Percentiles rank a stretch among this genome's conserved stretches.
Conservation (phyloP, 2,888 invertebrate genomes). For the Flexamia atlantica region DNA sequence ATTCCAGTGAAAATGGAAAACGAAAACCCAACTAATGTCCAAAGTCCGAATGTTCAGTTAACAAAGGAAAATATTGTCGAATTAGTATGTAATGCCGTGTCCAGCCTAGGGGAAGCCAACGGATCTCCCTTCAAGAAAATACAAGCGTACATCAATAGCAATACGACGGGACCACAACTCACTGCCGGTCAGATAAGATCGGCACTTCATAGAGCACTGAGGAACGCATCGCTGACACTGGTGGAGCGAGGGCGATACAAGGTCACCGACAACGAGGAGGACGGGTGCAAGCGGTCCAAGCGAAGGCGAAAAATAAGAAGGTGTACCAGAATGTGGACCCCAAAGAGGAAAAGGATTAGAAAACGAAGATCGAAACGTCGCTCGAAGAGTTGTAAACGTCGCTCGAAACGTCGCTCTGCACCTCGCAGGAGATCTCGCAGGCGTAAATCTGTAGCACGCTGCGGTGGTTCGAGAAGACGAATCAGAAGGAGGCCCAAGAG, state of each 20-base stretch:
- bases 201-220: neutral
- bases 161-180: neutral
- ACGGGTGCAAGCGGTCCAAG: neutral
- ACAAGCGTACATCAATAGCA: neutral
- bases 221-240: neutral
- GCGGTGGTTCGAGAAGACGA: neutral
- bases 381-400: neutral
- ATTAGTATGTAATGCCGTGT: neutral
- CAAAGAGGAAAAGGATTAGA: neutral
- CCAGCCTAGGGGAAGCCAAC: neutral
- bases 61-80: neutral
- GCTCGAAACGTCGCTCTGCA: neutral
- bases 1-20: neutral
- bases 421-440: neutral
- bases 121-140: neutral
- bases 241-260: neutral
- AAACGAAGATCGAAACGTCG: neutral
- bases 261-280: neutral
- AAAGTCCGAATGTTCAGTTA: too few species aligned
- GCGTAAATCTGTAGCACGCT: neutral
- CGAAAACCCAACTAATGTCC: neutral
- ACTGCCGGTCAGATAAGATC: neutral
- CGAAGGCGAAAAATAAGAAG: neutral
- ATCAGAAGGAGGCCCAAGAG: neutral
- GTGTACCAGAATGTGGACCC: conserved; percentile 1